Base-by-base conservation (phyloP, 2,113 vertebrate genomes). In the Mixornis gularis region DNA sequence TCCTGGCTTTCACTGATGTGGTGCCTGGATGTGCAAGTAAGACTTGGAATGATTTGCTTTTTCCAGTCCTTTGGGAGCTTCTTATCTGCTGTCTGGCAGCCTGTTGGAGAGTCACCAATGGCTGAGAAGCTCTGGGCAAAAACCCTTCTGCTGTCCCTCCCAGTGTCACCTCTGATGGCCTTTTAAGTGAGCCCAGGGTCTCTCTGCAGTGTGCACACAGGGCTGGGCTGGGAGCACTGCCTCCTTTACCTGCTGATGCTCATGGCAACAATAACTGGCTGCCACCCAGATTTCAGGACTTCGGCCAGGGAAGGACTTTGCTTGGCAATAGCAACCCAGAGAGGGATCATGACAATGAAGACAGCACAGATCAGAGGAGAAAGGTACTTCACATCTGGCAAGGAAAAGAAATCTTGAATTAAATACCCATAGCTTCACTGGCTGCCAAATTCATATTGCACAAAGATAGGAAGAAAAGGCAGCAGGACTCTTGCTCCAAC, bases 251-350 rank as follows among this genome's bases (percentile, higher is more conserved):
- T 99, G 98, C 99, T 99, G 72, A 99, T 98, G 53, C 98, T 97
- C 99, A 99, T 99, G 56, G 99, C 99, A 10, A 99, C 97, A 38
- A 99, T 98, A n/a, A 99, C 98, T 0, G 99, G 99, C 90, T 99
- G 97, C 99, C 99, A 99, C 9, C 99, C 99, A 1, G 98, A 98
- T 62, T 97, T 98, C 38, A 99, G 98, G 19, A 99, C 98, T 96
- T 99, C 98, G 1, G 93, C 91, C 91, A 98, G 97, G 79, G 98
- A 97, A 7, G 99, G 98, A 71, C 97, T 98, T 80, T 97, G 98
- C 43, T 95, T 97, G 72, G 98, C 98, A 1, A 99, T 95, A 53
- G 98, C 63, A 92, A 99, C 96, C 98, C 99, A 99, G 34, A 99
- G 24, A 0, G 99, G 99, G 82, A 98, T 98, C 95, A 99, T 97